A percentile compares a stretch with the other conserved stretches of the same genome.
Conservation (phyloP, 2,888 invertebrate genomes). For the Polyommatus iphigenia region DNA sequence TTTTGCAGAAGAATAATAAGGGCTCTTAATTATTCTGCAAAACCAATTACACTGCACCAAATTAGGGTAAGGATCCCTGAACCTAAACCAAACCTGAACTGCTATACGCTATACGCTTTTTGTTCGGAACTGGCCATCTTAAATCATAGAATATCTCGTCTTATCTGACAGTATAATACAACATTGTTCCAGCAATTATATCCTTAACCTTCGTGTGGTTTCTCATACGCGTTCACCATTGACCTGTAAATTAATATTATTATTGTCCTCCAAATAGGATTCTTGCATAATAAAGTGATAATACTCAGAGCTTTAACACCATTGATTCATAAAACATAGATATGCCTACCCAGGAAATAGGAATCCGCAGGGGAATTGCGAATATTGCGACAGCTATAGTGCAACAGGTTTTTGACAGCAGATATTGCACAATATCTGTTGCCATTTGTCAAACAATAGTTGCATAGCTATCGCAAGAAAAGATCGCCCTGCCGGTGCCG, state of each 20-base stretch:
- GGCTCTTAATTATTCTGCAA: no score
- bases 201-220: slow-evolving; percentile 24
- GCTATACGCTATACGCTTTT: no score
- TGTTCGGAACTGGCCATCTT: neutral
- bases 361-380: neutral
- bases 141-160: neutral
- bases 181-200: slow-evolving; percentile 23
- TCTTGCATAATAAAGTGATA: slow-evolving; percentile 32
- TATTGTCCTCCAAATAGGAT: slow-evolving; percentile 31
- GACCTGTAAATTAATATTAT: slow-evolving; percentile 28
- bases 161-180: neutral
- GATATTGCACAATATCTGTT: no score
- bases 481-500: no score
- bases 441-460: no score
- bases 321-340: neutral
- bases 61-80: no score
- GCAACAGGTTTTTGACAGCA: no score
- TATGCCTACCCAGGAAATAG: neutral
- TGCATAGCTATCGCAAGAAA: no score
- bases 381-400: no score
- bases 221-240: slow-evolving; percentile 24
- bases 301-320: slow-evolving; percentile 13
- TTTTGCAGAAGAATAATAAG: no score
- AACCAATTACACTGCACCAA: no score
- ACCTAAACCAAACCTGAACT: no score